Percentiles rank a stretch among this genome's conserved stretches.
Evolutionary conservation across 2,113 vertebrate species (phyloP).

Genomic region (Esox niger): DNA sequence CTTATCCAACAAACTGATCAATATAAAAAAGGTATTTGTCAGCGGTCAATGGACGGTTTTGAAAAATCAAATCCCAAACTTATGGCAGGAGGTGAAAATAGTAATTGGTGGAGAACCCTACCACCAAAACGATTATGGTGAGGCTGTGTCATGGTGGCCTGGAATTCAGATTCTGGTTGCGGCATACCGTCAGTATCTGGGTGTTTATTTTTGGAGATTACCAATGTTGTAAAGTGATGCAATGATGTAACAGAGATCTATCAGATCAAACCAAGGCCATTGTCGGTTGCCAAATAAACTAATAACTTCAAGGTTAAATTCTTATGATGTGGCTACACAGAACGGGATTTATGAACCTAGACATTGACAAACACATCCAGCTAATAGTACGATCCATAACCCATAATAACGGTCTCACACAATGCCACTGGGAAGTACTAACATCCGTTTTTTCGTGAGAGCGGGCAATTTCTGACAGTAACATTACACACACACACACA

Average conservation of each 20-base stretch:
- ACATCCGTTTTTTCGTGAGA: background rate
- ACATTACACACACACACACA: too few species aligned
- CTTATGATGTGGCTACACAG: background rate
- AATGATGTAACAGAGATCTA: background rate
- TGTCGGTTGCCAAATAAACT: background rate
- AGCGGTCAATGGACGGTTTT: too few species aligned
- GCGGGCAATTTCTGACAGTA: background rate
- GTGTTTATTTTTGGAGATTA: too few species aligned
- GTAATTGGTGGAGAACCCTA: too few species aligned
- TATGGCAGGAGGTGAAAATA: too few species aligned
- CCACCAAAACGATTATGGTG: too few species aligned
- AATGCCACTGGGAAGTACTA: background rate
- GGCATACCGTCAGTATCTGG: too few species aligned
- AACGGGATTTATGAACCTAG: background rate
- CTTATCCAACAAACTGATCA: background rate
- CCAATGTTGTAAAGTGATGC: constrained; percentile 8
- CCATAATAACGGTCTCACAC: too few species aligned
- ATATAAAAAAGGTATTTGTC: background rate
- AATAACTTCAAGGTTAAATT: constrained; percentile 20
- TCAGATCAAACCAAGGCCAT: background rate
- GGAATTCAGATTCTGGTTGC: too few species aligned
- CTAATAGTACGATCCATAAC: background rate
- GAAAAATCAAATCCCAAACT: too few species aligned
- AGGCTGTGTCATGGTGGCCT: too few species aligned
- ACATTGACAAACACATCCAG: background rate